Evolutionary conservation across 2,888 invertebrate genomes (phyloP).

Genomic region (Drosophila koepferae): DNA sequence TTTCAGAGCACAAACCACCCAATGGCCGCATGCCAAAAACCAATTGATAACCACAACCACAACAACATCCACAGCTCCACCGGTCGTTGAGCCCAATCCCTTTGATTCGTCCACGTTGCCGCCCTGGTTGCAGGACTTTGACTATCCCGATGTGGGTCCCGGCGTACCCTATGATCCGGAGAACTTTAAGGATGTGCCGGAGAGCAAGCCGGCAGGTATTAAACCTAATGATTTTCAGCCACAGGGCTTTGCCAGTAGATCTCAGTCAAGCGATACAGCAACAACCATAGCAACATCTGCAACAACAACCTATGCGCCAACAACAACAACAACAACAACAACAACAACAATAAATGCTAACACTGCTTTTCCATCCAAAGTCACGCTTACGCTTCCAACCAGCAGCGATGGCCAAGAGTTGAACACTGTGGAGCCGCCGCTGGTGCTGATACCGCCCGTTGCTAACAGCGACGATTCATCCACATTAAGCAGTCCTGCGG

Average conservation of each 20-base stretch:
- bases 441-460: constrained; percentile 72
- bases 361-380: constrained; percentile 79
- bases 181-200: constrained; percentile 45
- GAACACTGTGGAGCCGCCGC: constrained; percentile 64
- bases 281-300: constrained; percentile 8
- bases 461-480: constrained; percentile 29
- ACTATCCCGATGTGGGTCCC: constrained; percentile 83
- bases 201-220: constrained; percentile 46
- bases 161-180: constrained; percentile 81
- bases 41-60: constrained; percentile 44
- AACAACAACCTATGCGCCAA: constrained; percentile 61
- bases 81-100: constrained; percentile 57
- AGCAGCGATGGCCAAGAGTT: constrained; percentile 22
- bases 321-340: constrained; percentile 20
- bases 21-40: constrained; percentile 45
- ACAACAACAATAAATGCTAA: constrained; percentile 30
- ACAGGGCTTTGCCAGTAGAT: constrained; percentile 50
- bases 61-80: constrained; percentile 53
- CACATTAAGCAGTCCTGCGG: constrained; percentile 25
- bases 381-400: constrained; percentile 75
- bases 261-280: constrained; percentile 30
- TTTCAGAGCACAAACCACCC: constrained; percentile 38
- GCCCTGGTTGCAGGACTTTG: constrained; percentile 82
- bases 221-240: constrained; percentile 64
- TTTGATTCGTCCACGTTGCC: constrained; percentile 82